These are phyloP conservation scores for Agriopis leucophaearia DNA, from an alignment of 2,888 invertebrate genomes.

Conservation along the genomic window DNA sequence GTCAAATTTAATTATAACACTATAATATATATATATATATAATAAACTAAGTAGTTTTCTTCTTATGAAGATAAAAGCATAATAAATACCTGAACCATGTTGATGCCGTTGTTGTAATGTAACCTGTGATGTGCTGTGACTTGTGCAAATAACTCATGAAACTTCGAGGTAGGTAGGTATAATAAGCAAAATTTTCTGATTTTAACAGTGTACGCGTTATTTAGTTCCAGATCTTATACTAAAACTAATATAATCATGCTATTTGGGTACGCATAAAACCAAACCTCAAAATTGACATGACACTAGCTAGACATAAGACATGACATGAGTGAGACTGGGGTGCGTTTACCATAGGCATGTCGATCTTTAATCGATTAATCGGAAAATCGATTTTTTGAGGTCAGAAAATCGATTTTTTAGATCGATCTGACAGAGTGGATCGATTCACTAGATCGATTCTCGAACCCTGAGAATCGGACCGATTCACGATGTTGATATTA, in stretches of 20 bases:
- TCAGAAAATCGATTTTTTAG: no score
- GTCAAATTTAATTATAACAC: background rate
- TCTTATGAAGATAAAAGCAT: conserved; percentile 31
- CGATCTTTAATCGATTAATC: no score
- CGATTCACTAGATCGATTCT: no score
- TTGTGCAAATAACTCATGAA: background rate
- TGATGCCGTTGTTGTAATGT: conserved; percentile 47
- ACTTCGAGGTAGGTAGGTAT: background rate
- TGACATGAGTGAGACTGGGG: no score
- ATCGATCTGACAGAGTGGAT: no score
- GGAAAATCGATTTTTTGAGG: no score
- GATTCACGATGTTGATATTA: no score
- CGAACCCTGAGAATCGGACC: no score
- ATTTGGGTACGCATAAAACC: no score
- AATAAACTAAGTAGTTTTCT: background rate
- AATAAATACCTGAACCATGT: conserved; percentile 76
- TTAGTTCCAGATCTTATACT: background rate
- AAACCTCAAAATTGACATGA: no score
- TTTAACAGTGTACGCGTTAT: background rate
- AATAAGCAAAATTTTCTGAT: background rate
- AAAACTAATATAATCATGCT: background rate
- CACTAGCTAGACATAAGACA: no score
- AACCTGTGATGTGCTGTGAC: conserved; percentile 19
- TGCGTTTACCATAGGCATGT: no score
- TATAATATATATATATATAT: background rate